Evolutionary conservation across 2,113 vertebrate genomes (phyloP).

Genomic region (Petaurus breviceps): DNA sequence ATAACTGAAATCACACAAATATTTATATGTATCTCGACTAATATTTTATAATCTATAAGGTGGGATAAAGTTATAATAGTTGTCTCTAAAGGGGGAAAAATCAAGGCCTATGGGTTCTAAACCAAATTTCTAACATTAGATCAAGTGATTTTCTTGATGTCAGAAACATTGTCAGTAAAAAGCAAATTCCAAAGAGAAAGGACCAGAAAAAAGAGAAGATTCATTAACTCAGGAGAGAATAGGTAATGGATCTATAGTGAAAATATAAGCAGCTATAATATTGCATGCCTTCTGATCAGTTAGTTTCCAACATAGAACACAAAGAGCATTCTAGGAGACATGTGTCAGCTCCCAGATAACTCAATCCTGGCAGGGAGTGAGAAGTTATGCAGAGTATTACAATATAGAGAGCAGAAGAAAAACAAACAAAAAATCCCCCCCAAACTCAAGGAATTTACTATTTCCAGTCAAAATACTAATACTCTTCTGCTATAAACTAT

Average conservation of each 20-base stretch:
- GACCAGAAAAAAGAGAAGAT: conserved; percentile 46
- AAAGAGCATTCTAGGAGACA: not conserved
- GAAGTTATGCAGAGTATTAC: conserved; percentile 36
- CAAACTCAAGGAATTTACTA: conserved; percentile 27
- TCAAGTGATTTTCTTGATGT: conserved; percentile 38
- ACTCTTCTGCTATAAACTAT: not conserved
- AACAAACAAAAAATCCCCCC: not conserved
- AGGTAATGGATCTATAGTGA: not conserved
- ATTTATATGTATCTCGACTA: not conserved
- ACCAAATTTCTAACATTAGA: conserved; percentile 40
- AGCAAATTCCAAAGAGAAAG: conserved; percentile 48
- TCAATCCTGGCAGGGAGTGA: conserved; percentile 22
- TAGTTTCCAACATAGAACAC: not conserved
- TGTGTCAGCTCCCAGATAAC: conserved; percentile 8
- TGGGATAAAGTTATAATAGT: not conserved
- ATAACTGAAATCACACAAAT: conserved; percentile 36
- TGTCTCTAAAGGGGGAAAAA: not conserved
- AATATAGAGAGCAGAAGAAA: conserved; percentile 32
- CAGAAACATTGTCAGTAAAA: not conserved
- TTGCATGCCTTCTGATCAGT: conserved; percentile 23
- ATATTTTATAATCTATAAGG: conserved; percentile 9
- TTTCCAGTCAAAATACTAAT: conserved; percentile 48
- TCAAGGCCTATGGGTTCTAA: not conserved
- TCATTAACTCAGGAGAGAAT: not conserved
- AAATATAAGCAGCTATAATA: conserved; percentile 18